Base-by-base conservation (phyloP, 2,888 invertebrate genomes). In the Spodoptera littoralis region DNA sequence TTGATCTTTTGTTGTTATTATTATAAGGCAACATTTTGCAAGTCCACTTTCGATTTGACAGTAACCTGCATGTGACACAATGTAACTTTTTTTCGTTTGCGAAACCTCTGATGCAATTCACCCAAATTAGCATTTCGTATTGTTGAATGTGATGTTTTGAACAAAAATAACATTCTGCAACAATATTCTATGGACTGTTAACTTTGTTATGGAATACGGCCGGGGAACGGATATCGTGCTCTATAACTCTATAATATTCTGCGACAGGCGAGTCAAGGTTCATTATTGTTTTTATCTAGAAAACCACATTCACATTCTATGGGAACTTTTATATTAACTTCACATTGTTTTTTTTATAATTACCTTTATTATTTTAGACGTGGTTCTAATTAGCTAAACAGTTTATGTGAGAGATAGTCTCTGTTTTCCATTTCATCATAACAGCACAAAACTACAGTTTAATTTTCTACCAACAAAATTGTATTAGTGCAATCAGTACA, bases 181-280 rank as follows among this genome's bases (percentile, higher is more conserved):
- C 55, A 44, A 60, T 59, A 62, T 65, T 63, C 48, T 65, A 73
- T 68, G 46, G 56, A 18, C 42, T 73, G 61, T 59, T 69, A 56
- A 49, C 60, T 62, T 73, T 70, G 60, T 80, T 75, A 71, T 65
- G 53, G 61, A 67, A 73, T 70, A 76, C 64, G 62, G 58, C 58
- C 54, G 63, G 58, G 57, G 72, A 77, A 77, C 84, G 84, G 84
- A 85, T 82, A 83, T 81, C 74, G 77, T 77, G 81, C 67, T 77
- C 77, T 65, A 54, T 45, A 70, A 54, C 66, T 76, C 73, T 72
- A 52, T 60, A 63, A 65, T 52, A 51, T 72, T 57, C 59, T 65
- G 48, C 55, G 51, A 64, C 64, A 47, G 60, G 41, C 60, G 50
- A 70, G 74, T 64, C 73, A 64, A 70, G 65, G 66, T 70, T 74